Base-by-base conservation (phyloP, 2,113 vertebrate genomes). In the Meriones unguiculatus region DNA sequence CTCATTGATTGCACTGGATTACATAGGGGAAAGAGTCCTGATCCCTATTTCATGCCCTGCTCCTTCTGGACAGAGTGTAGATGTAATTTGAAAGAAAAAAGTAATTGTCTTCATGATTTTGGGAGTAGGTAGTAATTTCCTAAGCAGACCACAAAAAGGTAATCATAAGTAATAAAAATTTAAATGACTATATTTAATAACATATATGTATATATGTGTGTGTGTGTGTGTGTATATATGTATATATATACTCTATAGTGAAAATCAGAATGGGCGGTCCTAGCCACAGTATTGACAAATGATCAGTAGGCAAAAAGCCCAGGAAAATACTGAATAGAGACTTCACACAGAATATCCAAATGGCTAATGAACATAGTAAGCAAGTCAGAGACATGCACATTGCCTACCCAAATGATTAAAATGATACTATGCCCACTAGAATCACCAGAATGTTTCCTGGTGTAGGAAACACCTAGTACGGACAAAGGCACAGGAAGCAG, bases 261-360 rank as follows among this genome's bases (percentile, higher is more conserved):
- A 87, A 82, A 91, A 28, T 70, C n/a, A 87, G 87, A 72, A 89
- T 41, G 35, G 59, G 46, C 67, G 35, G 65, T 6, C 46, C 65
- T 69, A 13, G 13, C 91, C 32, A 81, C 52, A 93, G 17, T 41
- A 65, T 46, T 96, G 64, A 80, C 65, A 72, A 93, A 77, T 41
- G 15, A 80, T 57, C 41, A 67, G 18, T 28, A 30, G 69, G 89
- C 2, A 87, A 69, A 57, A 73, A 80, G 81, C 25, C 41, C 22
- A 73, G 25, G 38, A 86, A 78, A 96, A 54, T 70, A 65, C 78
- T 73, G n/a, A 96, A 85, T 7, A 93, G 52, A 89, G 90, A 90
- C 15, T 52, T 94, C 70, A 64, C 6, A 92, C 17, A 87, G 59
- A 95, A 28, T 77, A 88, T 50, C 67, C 35, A 50, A 69, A 81